Evolutionary conservation across 2,797 vertebrate genomes (phyloP), one percentile per base, ranked within the genome.

Genomic region (Otolemur crassicaudatus): DNA sequence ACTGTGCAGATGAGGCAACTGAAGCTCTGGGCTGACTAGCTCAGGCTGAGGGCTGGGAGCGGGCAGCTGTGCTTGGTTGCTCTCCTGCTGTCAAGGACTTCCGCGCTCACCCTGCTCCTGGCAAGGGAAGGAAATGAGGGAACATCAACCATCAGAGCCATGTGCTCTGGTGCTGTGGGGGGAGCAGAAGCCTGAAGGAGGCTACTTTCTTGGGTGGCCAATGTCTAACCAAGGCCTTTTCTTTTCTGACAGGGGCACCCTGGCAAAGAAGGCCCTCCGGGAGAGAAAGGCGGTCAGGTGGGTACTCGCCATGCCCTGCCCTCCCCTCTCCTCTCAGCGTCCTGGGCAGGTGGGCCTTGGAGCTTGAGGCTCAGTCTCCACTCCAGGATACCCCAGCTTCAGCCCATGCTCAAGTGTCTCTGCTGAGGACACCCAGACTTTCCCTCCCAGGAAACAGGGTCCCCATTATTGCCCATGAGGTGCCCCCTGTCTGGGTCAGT

Each of bases 231-330:
- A 27, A 7, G 2, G 14, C 0, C 49, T 96, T 37, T 67, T 93
- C 76, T 85, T 31, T 86, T 83, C 19, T 96, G 63, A 97, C 97
- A 99, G 99, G 99, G 99, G 97, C 99, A 99, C 97, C 99, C 99
- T 65, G 99, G 99, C 97, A 99, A 99, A 98, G 99, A 99, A 97
- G 99, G 99, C 31, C 99, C 99, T 79, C 46, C 98, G 3, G 99
- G 99, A 95, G 99, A 99, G 96, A 99, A 99, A 98, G 99, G 99
- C 76, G 99, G 99, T 91, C 89, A 99, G 99, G 99, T 99, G 69
- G 70, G 98, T 98, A 83, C 67, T 1, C 1, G 0, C 63, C 0
- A 0, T 0, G 0, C 31, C 58, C 49, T 10, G 1, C 0, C 5
- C 7, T 23, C 19, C 56, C 5, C 63, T 31, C 29, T 53, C 49